Percentiles rank a stretch among this genome's conserved stretches.
These are phyloP conservation scores for Vidua macroura DNA, from an alignment of 2,113 vertebrate species.

Conservation along the genomic window DNA sequence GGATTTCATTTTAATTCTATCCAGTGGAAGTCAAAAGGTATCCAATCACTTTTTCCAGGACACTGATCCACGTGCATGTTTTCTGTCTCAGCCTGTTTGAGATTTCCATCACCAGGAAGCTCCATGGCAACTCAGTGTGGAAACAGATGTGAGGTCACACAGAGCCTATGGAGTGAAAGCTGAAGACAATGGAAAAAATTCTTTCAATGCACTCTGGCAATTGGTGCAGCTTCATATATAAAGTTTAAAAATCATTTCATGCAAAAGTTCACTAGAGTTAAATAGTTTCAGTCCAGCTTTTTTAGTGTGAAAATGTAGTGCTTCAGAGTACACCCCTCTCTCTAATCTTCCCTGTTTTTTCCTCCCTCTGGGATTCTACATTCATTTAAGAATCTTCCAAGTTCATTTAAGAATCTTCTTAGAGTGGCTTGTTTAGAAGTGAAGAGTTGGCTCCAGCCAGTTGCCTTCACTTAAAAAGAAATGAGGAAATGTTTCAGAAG, in stretches of 20 bases:
- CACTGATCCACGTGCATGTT: neutral
- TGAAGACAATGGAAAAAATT: conserved; percentile 35
- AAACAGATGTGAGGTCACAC: conserved; percentile 41
- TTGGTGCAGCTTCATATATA: neutral
- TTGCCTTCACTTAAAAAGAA: neutral
- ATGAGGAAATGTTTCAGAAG: neutral
- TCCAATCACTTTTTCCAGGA: conserved; percentile 11
- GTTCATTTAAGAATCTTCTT: neutral
- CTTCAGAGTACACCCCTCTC: neutral
- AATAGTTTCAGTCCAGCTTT: neutral
- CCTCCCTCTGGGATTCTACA: neutral
- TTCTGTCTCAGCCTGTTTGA: neutral
- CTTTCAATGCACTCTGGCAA: neutral
- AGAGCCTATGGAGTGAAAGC: neutral
- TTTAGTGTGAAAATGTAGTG: neutral
- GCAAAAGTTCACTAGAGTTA: neutral
- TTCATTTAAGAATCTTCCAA: neutral
- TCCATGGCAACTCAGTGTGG: conserved; percentile 7
- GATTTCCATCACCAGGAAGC: neutral
- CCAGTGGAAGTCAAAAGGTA: neutral
- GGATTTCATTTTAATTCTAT: neutral
- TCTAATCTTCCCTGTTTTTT: neutral
- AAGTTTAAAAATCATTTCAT: neutral
- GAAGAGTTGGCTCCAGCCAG: neutral
- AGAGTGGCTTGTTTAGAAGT: neutral